Evolutionary conservation across 37 sponge, comb jelly and placozoan species (phyloP).

Genomic region (Chondrilla cf. caribensis): DNA sequence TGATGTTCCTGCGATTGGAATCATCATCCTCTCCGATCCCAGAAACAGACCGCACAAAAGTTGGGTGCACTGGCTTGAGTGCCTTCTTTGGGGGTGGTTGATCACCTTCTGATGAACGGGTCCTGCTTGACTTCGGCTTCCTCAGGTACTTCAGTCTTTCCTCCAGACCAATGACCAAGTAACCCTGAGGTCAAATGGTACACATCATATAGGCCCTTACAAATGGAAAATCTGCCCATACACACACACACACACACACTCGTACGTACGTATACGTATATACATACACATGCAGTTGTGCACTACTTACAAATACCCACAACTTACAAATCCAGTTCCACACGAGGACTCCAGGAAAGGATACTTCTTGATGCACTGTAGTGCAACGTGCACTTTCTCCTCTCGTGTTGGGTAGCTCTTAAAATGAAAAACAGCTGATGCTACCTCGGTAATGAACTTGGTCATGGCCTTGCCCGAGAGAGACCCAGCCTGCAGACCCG

Average conservation of each 20-base stretch:
- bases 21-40: neutral
- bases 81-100: neutral
- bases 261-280: too few species aligned
- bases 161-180: too few species aligned
- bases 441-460: constrained; percentile 24
- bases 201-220: too few species aligned
- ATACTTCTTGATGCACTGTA: constrained; percentile 25
- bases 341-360: constrained; percentile 3
- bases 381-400: constrained; percentile 24
- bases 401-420: constrained; percentile 33
- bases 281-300: too few species aligned
- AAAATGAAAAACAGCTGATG: neutral
- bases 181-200: neutral
- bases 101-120: neutral
- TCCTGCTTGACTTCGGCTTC: neutral
- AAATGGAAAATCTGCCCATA: too few species aligned
- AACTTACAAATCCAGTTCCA: constrained; percentile 28
- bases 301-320: neutral
- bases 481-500: neutral
- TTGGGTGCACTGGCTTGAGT: neutral
- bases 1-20: neutral
- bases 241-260: too few species aligned
- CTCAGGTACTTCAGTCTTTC: neutral
- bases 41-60: neutral
- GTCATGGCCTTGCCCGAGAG: constrained; percentile 11